These are phyloP conservation scores for Phylloscopus trochiloides DNA, from an alignment of 2,113 vertebrate species.

Conservation along the genomic window DNA sequence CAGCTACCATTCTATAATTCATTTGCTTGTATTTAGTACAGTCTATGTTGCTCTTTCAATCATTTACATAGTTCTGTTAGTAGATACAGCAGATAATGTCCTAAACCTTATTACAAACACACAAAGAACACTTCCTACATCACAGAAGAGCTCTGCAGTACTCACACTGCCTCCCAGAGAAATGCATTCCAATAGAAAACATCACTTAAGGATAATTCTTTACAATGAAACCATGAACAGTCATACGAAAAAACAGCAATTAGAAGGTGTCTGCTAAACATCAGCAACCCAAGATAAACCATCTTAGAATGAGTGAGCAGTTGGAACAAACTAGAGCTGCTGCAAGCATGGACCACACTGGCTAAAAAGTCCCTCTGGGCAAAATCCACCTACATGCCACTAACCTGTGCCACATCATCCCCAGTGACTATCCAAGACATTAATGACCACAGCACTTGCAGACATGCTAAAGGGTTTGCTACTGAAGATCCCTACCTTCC, in stretches of 20 bases:
- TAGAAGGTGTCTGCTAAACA: neutral
- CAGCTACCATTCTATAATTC: neutral
- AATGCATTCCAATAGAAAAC: neutral
- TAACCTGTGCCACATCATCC: neutral
- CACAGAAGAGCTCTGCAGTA: neutral
- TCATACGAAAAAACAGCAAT: rapidly evolving
- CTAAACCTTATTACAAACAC: neutral
- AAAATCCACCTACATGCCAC: neutral
- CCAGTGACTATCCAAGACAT: neutral
- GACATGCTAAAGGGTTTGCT: neutral
- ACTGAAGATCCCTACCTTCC: neutral
- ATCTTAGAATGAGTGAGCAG: neutral
- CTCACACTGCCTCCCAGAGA: neutral
- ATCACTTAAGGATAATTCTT: neutral
- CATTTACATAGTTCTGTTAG: neutral
- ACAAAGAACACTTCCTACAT: neutral
- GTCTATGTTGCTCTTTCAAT: neutral
- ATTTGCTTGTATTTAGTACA: neutral
- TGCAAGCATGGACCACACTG: neutral
- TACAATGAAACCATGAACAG: neutral
- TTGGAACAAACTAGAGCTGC: neutral
- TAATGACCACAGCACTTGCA: neutral
- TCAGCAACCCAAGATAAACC: neutral
- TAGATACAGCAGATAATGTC: neutral
- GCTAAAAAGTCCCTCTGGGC: neutral